phyloP scores from a whole-genome alignment of 1,140 invertebrate genomes.

The Ridgeia piscesae region DNA sequence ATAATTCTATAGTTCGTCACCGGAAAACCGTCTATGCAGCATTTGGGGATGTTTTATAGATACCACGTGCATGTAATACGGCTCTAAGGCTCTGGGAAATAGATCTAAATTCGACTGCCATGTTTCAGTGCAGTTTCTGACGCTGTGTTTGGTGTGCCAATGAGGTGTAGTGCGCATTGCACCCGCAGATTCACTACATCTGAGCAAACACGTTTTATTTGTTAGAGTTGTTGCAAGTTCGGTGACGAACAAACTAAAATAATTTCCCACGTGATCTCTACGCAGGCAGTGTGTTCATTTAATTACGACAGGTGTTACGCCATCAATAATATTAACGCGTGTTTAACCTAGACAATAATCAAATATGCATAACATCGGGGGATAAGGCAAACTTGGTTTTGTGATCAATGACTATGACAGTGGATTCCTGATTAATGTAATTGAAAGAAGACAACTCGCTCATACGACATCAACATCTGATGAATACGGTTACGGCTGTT shows the following conservation, averaged over 20 bases:
- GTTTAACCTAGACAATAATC: background rate
- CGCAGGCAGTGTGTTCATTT: background rate
- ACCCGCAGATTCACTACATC: background rate
- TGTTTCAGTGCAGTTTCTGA: background rate
- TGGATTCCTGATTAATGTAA: too few species aligned
- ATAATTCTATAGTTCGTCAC: too few species aligned
- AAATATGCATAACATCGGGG: background rate
- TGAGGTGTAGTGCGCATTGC: background rate
- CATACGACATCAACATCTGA: too few species aligned
- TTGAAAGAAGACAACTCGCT: too few species aligned
- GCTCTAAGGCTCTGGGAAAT: too few species aligned
- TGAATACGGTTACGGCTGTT: too few species aligned
- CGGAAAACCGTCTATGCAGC: too few species aligned
- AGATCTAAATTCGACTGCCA: too few species aligned
- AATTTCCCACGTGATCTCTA: background rate
- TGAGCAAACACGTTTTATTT: background rate
- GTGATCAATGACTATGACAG: too few species aligned
- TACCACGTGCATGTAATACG: too few species aligned
- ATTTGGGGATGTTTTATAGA: too few species aligned
- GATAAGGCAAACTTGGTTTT: background rate
- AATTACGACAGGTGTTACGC: background rate
- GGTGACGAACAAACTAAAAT: background rate
- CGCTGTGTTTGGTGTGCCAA: background rate
- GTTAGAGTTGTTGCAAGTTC: background rate
- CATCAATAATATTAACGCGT: background rate